phyloP scores from a whole-genome alignment of 2,113 vertebrate genomes.

The Melierax canorus region DNA sequence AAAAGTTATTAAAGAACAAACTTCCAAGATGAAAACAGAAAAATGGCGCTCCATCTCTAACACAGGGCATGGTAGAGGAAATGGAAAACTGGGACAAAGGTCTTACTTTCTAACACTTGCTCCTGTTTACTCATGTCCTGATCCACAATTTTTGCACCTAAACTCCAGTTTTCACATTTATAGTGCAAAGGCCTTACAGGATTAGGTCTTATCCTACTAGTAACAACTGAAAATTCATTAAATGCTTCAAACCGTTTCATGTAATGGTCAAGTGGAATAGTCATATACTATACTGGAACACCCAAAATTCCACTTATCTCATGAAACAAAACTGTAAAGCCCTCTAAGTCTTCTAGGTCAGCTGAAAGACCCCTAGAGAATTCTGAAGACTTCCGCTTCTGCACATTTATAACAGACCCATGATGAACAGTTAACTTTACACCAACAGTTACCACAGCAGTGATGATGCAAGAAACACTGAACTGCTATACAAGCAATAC shows the following conservation, averaged over 20 bases:
- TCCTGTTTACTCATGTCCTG: background rate
- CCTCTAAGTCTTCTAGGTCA: background rate
- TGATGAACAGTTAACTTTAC: background rate
- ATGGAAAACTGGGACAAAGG: background rate
- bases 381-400: background rate
- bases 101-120: background rate
- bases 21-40: background rate
- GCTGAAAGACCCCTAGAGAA: background rate
- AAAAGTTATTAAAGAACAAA: background rate
- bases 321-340: background rate
- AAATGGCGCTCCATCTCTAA: background rate
- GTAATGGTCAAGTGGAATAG: background rate
- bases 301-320: background rate
- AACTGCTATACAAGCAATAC: background rate
- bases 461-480: background rate
- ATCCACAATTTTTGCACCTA: background rate
- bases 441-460: background rate
- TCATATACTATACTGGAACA: background rate
- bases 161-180: background rate
- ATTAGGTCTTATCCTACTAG: background rate
- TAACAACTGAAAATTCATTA: background rate
- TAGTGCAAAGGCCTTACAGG: background rate
- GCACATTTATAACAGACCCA: background rate
- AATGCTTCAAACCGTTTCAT: background rate
- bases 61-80: background rate